Percentiles rank a stretch among this genome's conserved stretches.
These are phyloP conservation scores for Corbicula japonica DNA, from an alignment of 2,888 invertebrate genomes.

Conservation along the genomic window DNA sequence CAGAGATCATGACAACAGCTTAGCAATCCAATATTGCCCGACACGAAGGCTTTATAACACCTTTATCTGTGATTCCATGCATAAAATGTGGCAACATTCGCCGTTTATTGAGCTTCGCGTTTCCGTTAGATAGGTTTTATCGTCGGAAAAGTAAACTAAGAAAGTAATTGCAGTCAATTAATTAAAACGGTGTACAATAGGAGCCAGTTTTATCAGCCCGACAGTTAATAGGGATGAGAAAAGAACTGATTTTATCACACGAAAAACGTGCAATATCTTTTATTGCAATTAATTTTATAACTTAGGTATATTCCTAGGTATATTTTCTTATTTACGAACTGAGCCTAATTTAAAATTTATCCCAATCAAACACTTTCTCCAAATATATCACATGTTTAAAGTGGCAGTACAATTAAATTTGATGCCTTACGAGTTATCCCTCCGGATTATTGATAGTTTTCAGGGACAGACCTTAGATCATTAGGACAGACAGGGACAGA, in stretches of 20 bases:
- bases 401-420: too few relatives aligned
- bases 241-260: conserved; percentile 28
- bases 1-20: conserved; percentile 13
- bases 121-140: conserved; percentile 53
- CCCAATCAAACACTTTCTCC: too few relatives aligned
- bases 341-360: too few relatives aligned
- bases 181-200: conserved; percentile 45
- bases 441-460: too few relatives aligned
- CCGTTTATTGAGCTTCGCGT: conserved; percentile 54
- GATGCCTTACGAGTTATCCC: too few relatives aligned
- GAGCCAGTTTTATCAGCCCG: conserved; percentile 22
- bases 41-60: conserved; percentile 36
- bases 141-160: conserved; percentile 55
- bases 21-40: conserved; percentile 39
- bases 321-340: too few relatives aligned
- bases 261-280: conserved; percentile 21
- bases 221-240: conserved; percentile 26
- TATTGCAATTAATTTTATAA: conserved; percentile 26
- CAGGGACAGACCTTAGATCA: too few relatives aligned
- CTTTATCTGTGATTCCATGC: conserved; percentile 51
- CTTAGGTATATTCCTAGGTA: too few relatives aligned
- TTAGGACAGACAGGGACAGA: too few relatives aligned
- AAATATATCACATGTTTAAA: too few relatives aligned
- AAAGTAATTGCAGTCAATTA: conserved; percentile 54
- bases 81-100: conserved; percentile 52